phyloP scores from a whole-genome alignment of 2,888 invertebrate species.

The Pheosia gnoma region DNA sequence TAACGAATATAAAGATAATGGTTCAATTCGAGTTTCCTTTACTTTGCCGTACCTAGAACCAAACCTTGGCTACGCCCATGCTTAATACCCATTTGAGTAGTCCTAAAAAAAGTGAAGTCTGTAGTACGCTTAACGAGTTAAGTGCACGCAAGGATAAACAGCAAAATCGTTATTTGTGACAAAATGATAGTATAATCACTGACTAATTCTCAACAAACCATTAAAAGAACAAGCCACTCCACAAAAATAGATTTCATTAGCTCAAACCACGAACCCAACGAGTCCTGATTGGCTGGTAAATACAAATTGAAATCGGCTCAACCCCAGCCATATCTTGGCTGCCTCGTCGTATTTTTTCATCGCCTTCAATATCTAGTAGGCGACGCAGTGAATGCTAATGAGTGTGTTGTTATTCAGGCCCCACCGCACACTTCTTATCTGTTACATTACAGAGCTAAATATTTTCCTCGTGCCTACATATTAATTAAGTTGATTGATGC shows the following conservation, averaged over 20 bases:
- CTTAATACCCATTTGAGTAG: too few species aligned
- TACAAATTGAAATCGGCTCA: conserved; percentile 45
- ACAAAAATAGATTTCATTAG: neutral
- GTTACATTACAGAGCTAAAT: conserved; percentile 52
- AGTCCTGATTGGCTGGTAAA: conserved; percentile 41
- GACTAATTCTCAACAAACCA: too few species aligned
- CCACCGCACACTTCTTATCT: conserved; percentile 48
- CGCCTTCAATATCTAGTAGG: conserved; percentile 47
- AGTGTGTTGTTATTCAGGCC: conserved; percentile 47
- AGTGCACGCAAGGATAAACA: too few species aligned
- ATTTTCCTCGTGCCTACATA: conserved; percentile 51
- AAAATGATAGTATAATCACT: too few species aligned
- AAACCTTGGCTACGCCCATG: too few species aligned
- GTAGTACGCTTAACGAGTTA: too few species aligned
- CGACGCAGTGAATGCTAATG: conserved; percentile 47
- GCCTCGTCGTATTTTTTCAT: conserved; percentile 43
- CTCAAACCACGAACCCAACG: conserved; percentile 34
- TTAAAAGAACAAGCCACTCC: neutral
- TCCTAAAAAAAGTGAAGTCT: too few species aligned
- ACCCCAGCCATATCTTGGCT: conserved; percentile 27
- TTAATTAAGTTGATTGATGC: conserved; percentile 52
- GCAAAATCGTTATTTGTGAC: too few species aligned
- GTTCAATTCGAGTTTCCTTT: too few species aligned
- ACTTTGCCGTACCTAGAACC: too few species aligned
- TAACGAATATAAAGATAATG: too few species aligned